A percentile compares a stretch with the other conserved stretches of the same genome.
Conservation (phyloP, 2,888 invertebrate genomes). For the Drosophila neotestacea region DNA sequence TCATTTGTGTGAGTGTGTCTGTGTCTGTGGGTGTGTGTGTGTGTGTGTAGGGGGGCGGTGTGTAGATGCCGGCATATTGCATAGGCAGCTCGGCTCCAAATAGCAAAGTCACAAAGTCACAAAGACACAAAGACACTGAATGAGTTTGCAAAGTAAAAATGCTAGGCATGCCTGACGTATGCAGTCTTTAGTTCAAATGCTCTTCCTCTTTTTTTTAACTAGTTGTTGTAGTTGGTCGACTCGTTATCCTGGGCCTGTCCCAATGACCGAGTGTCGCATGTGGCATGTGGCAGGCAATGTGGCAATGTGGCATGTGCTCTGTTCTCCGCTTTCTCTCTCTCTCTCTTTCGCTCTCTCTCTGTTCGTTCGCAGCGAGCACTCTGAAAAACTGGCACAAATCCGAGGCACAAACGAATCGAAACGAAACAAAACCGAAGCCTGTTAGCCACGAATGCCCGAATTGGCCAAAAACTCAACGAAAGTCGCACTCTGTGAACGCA, state of each 20-base stretch:
- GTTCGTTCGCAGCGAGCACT: background rate
- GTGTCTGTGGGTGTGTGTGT: background rate
- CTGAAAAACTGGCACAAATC: conserved; percentile 58
- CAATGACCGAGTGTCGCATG: conserved; percentile 79
- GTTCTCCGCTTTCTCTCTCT: background rate
- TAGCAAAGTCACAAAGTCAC: conserved; percentile 24
- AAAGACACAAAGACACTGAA: conserved; percentile 23
- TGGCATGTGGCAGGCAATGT: conserved; percentile 3
- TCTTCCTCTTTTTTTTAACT: conserved; percentile 14
- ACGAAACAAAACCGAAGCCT: background rate
- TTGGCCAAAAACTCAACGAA: conserved; percentile 77
- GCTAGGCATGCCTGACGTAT: conserved; percentile 57
- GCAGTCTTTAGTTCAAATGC: conserved; percentile 39
- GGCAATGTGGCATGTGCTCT: conserved; percentile 18
- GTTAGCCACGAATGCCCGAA: conserved; percentile 22
- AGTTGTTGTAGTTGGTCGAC: conserved; percentile 7
- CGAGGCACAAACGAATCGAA: conserved; percentile 17
- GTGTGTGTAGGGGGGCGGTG: conserved; percentile 1
- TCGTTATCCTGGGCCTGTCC: conserved; percentile 75
- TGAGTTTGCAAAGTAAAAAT: conserved; percentile 42
- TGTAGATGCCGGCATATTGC: conserved; percentile 23
- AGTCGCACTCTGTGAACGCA: conserved; percentile 79
- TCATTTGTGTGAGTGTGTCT: background rate
- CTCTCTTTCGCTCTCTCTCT: background rate
- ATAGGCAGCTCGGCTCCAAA: conserved; percentile 4